A percentile compares a stretch with the other conserved stretches of the same genome.
phyloP scores from a whole-genome alignment of 1,140 invertebrate species.

The Bombus huntii region DNA sequence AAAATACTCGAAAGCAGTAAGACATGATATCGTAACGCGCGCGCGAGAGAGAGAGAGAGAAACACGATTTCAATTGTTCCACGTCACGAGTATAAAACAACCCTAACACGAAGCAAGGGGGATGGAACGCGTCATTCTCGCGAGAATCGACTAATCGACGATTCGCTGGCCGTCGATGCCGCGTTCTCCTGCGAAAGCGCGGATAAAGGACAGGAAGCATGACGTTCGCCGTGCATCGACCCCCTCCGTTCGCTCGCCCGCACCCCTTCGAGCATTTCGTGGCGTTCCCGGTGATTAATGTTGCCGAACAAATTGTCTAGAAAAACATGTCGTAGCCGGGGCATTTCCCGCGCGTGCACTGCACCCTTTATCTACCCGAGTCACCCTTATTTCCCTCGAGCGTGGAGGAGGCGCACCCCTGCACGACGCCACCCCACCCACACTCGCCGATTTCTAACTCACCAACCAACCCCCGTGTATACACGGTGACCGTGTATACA shows the following conservation, averaged over 20 bases:
- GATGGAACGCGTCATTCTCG: conserved; percentile 13
- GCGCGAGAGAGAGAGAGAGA: fast-evolving
- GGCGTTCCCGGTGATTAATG: conserved; percentile 82
- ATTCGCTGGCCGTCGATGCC: conserved; percentile 13
- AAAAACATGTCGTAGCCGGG: conserved; percentile 82
- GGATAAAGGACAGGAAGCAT: conserved; percentile 46
- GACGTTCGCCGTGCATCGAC: conserved; percentile 38
- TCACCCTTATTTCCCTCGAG: conserved; percentile 77
- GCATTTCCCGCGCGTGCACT: conserved; percentile 69
- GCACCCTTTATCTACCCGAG: conserved; percentile 82
- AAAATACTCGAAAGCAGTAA: background rate
- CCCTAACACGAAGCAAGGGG: background rate
- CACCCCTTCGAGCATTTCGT: conserved; percentile 63
- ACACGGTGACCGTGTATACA: conserved; percentile 68
- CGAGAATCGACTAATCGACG: conserved; percentile 34
- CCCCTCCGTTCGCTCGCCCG: conserved; percentile 55
- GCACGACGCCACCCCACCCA: conserved; percentile 27
- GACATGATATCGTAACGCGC: background rate
- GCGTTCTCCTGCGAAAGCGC: conserved; percentile 28
- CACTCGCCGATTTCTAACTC: conserved; percentile 36
- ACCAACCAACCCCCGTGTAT: conserved; percentile 60
- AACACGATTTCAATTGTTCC: background rate
- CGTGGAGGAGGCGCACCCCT: conserved; percentile 57
- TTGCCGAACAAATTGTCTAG: conserved; percentile 85
- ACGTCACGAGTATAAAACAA: background rate